Percentiles rank a stretch among this genome's conserved stretches.
Conservation (phyloP, 2,888 invertebrate genomes). For the Dynastes hyllus region DNA sequence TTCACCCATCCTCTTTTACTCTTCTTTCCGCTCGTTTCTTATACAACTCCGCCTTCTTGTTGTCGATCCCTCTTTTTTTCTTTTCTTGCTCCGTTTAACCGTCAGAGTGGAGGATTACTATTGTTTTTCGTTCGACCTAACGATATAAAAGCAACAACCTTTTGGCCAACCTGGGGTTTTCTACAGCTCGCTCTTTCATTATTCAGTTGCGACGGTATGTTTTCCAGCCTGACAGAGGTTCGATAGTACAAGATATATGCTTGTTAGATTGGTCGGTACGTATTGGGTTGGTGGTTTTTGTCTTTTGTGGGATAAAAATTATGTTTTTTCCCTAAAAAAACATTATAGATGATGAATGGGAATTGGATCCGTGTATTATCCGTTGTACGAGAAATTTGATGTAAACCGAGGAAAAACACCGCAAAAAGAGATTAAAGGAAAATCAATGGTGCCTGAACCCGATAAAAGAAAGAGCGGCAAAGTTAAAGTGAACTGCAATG, state of each 20-base stretch:
- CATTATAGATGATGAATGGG: not conserved
- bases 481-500: too few relatives aligned
- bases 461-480: too few relatives aligned
- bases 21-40: slow-evolving; percentile 1
- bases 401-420: too few relatives aligned
- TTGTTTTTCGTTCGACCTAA: slow-evolving; percentile 5
- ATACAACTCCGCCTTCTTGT: not conserved
- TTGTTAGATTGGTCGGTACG: not conserved
- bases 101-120: not conserved
- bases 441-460: too few relatives aligned
- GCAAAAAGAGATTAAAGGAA: too few relatives aligned
- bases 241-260: slow-evolving; percentile 21
- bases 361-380: not conserved
- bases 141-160: slow-evolving; percentile 16
- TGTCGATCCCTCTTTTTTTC: slow-evolving; percentile 11
- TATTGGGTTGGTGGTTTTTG: not conserved
- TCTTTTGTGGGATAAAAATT: not conserved
- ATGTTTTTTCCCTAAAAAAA: not conserved
- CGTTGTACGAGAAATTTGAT: not conserved
- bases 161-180: slow-evolving; percentile 12
- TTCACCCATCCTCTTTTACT: slow-evolving; percentile 1
- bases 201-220: slow-evolving; percentile 21
- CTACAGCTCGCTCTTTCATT: slow-evolving; percentile 8
- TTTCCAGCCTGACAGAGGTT: not conserved
- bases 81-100: not conserved